These are phyloP conservation scores for Mungos mungo DNA, from an alignment of 2,113 vertebrate genomes.

Conservation along the genomic window DNA sequence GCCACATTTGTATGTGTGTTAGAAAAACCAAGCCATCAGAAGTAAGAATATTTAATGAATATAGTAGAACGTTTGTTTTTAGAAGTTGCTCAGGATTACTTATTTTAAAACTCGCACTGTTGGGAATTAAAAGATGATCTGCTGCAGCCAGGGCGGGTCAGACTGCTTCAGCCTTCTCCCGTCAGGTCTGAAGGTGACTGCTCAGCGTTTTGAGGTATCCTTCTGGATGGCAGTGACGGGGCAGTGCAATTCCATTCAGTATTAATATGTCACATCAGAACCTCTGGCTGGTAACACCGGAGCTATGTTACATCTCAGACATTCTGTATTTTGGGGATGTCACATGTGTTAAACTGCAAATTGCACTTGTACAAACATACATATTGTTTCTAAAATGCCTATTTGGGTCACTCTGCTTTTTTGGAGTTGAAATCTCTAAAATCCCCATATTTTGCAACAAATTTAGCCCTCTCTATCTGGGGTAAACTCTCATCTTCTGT, in stretches of 20 bases:
- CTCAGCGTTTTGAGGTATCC: neutral
- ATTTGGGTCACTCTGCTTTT: neutral
- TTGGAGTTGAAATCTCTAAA: neutral
- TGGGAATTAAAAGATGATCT: neutral
- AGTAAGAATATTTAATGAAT: neutral
- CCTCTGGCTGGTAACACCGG: neutral
- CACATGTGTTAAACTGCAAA: neutral
- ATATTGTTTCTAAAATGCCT: neutral
- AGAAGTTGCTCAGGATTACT: neutral
- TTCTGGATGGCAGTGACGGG: neutral
- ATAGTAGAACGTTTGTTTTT: neutral
- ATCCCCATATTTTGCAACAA: neutral
- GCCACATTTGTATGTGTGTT: neutral
- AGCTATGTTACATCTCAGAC: neutral
- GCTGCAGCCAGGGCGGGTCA: neutral
- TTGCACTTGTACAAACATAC: neutral
- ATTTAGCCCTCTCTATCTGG: neutral
- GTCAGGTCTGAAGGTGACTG: neutral
- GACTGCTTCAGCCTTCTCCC: neutral
- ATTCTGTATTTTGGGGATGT: neutral
- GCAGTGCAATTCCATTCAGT: neutral
- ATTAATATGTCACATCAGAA: neutral
- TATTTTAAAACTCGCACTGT: accelerated
- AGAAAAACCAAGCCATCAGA: neutral
- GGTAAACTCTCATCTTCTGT: neutral